Conservation (phyloP, 2,113 vertebrate species). For the Syngnathus floridae region DNA sequence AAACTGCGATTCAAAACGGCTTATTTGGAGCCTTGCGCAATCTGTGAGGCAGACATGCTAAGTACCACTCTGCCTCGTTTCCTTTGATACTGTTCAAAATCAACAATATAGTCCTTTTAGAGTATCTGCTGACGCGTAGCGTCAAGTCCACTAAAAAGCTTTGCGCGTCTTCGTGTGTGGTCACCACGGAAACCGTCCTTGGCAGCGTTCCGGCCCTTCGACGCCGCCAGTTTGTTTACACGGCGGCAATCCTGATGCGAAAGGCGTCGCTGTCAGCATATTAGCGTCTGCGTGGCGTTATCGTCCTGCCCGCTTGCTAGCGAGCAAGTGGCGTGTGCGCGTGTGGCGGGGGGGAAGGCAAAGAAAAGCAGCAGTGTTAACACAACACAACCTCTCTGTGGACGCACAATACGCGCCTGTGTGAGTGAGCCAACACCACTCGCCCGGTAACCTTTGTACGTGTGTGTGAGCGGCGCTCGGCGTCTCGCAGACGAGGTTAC, state of each 20-base stretch:
- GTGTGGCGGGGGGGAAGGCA: slow-evolving; percentile 44
- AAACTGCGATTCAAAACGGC: background rate
- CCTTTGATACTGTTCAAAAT: background rate
- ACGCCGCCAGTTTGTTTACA: background rate
- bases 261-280: slow-evolving; percentile 16
- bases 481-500: slow-evolving; percentile 26
- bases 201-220: background rate
- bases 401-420: slow-evolving; percentile 42
- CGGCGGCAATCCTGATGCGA: background rate
- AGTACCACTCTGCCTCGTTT: background rate
- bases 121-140: background rate
- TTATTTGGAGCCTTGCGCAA: background rate
- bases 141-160: background rate
- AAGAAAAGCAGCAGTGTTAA: slow-evolving; percentile 52
- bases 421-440: slow-evolving; percentile 16
- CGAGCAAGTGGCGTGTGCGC: slow-evolving; percentile 40
- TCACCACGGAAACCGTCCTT: background rate
- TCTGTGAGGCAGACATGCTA: background rate
- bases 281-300: slow-evolving; percentile 28
- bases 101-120: background rate
- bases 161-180: background rate
- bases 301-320: slow-evolving; percentile 33
- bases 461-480: slow-evolving; percentile 1
- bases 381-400: slow-evolving; percentile 57
- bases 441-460: background rate